Conservation (phyloP, 1,140 invertebrate species). For the Anadara kagoshimensis region DNA sequence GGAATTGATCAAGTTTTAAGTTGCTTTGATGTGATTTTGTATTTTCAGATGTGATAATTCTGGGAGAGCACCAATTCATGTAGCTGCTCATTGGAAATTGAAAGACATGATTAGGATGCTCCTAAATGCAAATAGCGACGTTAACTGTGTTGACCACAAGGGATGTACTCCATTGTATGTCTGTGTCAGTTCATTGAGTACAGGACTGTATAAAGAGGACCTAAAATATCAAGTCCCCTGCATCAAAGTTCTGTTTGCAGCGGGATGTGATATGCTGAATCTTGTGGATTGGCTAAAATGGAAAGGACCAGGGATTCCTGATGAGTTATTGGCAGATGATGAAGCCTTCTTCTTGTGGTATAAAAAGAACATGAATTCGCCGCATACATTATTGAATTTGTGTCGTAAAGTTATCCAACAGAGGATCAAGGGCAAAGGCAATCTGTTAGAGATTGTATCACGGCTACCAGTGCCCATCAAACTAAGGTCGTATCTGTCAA, state of each 20-base stretch:
- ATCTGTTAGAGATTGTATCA: conserved; percentile 49
- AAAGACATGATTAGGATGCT: conserved; percentile 68
- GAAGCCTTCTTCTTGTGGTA: conserved; percentile 69
- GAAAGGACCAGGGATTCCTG: conserved; percentile 71
- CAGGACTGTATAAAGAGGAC: conserved; percentile 72
- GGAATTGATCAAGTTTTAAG: not conserved
- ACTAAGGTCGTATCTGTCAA: conserved; percentile 56
- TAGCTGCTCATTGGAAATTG: conserved; percentile 72
- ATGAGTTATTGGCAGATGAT: conserved; percentile 64
- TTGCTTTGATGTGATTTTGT: not conserved
- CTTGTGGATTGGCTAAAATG: conserved; percentile 70
- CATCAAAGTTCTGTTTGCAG: conserved; percentile 64
- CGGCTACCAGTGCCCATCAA: conserved; percentile 57
- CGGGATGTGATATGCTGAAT: conserved; percentile 73
- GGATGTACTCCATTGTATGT: conserved; percentile 71
- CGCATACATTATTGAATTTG: conserved; percentile 66
- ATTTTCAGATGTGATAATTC: conserved; percentile 65
- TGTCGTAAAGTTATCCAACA: conserved; percentile 71
- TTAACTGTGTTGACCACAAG: conserved; percentile 66
- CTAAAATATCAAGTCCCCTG: conserved; percentile 69
- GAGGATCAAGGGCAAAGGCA: conserved; percentile 44
- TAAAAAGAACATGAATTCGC: conserved; percentile 62
- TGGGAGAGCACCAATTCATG: conserved; percentile 69
- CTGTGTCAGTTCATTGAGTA: conserved; percentile 71
- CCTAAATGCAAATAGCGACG: conserved; percentile 59